phyloP scores from a whole-genome alignment of 2,113 vertebrate species.

The Ophthalmolycus amberensis region DNA sequence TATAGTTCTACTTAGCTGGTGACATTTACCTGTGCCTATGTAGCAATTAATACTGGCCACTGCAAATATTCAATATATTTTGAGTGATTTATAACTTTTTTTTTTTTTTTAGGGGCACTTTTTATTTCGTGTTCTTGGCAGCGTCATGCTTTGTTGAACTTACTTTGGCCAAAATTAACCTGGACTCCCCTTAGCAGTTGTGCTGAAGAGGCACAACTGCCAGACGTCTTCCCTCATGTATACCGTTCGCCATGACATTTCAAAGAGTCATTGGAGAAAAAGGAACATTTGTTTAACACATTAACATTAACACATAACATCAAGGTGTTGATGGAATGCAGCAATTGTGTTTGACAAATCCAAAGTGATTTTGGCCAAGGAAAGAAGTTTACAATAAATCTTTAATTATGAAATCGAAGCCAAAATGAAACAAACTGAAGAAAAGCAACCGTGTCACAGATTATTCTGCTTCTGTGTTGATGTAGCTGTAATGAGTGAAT shows the following conservation, averaged over 20 bases:
- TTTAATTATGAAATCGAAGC: background rate
- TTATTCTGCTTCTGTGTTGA: background rate
- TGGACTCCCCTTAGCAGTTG: background rate
- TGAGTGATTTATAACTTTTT: no score
- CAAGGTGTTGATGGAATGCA: no score
- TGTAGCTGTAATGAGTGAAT: background rate
- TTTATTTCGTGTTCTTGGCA: background rate
- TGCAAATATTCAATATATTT: background rate
- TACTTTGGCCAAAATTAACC: background rate
- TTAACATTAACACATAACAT: no score
- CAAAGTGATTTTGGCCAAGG: background rate
- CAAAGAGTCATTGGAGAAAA: no score
- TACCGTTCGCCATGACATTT: no score
- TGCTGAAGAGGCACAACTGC: background rate
- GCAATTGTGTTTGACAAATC: background rate
- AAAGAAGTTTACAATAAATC: background rate
- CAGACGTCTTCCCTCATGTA: no score
- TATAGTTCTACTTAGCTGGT: background rate
- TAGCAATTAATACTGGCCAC: background rate
- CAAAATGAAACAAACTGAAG: no score
- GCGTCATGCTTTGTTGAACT: background rate
- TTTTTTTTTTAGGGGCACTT: no score
- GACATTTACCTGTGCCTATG: background rate
- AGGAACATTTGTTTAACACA: no score
- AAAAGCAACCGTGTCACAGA: background rate